phyloP scores from a whole-genome alignment of 2,797 vertebrate species.

The Paratrypauchen microcephalus region DNA sequence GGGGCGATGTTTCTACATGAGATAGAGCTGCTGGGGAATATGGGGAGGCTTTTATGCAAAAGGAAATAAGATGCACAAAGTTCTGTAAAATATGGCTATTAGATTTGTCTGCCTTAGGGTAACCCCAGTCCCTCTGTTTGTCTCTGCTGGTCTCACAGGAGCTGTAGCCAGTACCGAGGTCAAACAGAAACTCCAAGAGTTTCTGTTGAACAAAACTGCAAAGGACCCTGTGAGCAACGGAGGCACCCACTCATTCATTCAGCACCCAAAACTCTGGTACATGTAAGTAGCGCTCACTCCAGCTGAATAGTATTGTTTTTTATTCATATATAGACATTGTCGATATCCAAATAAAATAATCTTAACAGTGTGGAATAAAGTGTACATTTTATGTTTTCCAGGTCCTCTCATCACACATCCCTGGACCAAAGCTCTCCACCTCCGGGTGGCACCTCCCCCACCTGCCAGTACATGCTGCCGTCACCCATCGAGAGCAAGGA shows the following conservation, averaged over 20 bases:
- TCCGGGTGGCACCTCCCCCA: conserved; percentile 89
- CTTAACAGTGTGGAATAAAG: background rate
- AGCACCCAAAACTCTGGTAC: conserved; percentile 96
- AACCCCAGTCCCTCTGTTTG: conserved; percentile 65
- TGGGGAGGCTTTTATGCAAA: background rate
- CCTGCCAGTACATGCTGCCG: conserved; percentile 90
- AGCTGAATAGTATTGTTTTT: background rate
- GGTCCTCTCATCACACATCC: conserved; percentile 95
- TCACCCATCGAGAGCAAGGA: conserved; percentile 89
- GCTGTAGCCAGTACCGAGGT: conserved; percentile 97
- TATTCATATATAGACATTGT: background rate
- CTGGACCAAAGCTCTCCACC: conserved; percentile 98
- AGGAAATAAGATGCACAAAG: background rate
- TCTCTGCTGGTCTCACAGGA: conserved; percentile 81
- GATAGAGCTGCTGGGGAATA: conserved; percentile 18
- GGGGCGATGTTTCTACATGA: conserved; percentile 76
- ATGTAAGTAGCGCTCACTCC: conserved; percentile 79
- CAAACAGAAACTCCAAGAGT: conserved; percentile 99
- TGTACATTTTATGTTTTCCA: conserved; percentile 54
- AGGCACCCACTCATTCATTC: conserved; percentile 85
- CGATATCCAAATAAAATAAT: background rate
- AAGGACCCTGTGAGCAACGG: conserved; percentile 88
- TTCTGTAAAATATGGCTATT: background rate
- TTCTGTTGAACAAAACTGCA: conserved; percentile 96
- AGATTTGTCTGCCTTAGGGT: conserved; percentile 52